phyloP scores from a whole-genome alignment of 2,113 vertebrate species.

The Megaptera novaeangliae region DNA sequence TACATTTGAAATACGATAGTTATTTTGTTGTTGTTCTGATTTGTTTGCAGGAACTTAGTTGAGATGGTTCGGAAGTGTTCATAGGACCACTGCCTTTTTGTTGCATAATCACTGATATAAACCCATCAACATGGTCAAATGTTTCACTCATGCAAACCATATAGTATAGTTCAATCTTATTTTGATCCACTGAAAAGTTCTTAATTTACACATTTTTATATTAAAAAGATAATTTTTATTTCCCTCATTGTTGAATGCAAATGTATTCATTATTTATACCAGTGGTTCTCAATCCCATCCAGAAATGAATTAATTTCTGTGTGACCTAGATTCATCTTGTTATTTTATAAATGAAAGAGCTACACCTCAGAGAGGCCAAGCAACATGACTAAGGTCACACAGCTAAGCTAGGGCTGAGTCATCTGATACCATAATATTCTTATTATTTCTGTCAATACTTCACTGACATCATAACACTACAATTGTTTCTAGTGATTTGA shows the following conservation, averaged over 20 bases:
- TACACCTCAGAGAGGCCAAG: background rate
- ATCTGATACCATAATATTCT: background rate
- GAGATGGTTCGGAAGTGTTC: background rate
- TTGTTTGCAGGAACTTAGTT: background rate
- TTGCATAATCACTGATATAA: background rate
- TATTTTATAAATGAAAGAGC: background rate
- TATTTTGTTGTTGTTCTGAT: background rate
- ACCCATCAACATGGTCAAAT: background rate
- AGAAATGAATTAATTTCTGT: background rate
- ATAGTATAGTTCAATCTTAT: background rate
- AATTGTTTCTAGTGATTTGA: background rate
- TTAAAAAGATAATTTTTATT: background rate
- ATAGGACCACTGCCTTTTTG: background rate
- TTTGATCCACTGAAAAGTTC: background rate
- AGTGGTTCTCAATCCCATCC: background rate
- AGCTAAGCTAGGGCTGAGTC: background rate
- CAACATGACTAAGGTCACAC: background rate
- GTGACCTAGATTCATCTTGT: background rate
- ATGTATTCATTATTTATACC: background rate
- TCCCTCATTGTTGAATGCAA: background rate
- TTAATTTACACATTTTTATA: background rate
- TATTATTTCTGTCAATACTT: background rate
- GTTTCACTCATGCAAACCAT: background rate
- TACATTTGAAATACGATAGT: background rate
- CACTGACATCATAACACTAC: background rate